Base-by-base conservation (phyloP, 2,888 invertebrate species). In the Galeruca laticollis region DNA sequence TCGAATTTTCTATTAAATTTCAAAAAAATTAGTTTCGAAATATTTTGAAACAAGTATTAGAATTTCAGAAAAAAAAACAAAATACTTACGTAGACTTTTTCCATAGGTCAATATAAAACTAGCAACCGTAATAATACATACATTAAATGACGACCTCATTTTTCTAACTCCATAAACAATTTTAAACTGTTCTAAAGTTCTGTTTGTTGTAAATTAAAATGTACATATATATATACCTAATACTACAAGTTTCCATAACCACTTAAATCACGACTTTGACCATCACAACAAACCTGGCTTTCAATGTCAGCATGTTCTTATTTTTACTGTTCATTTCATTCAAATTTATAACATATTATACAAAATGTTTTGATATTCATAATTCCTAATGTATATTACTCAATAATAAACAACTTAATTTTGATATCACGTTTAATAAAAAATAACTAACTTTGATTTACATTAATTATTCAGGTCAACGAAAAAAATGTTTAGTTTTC, bases 241-340 rank as follows among this genome's bases (percentile, higher is more conserved):
- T 18, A n/a, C 18, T 1, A 47, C 47, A 47, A 18, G 47, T 47
- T 47, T 47, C 47, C 47, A 47, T 18, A 47, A 47, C 47, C 47
- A 47, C 47, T 47, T 47, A 47, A 18, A 47, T 47, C 18, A 47
- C 15, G 47, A 47, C 47, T 47, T 47, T 47, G 47, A 18, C 18
- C 18, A 47, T 47, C 18, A 18, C 8, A 18, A 18, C 15, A 18
- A 47, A 15, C 3, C 47, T 6, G 18, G 15, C 4, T 15, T 15
- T 47, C 47, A 47, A 47, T 47, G 47, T 47, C 47, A 47, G 8
- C 18, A 15, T 15, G 47, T 18, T 47, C 47, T 18, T 47, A 5
- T 26, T 26, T 26, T 26, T n/a, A n/a, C n/a, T n/a, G n/a, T n/a
- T n/a, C n/a, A n/a, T n/a, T n/a, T n/a, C n/a, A n/a, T n/a, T n/a